Base-by-base conservation (phyloP, 2,888 invertebrate species). In the Eupithecia dodoneata region DNA sequence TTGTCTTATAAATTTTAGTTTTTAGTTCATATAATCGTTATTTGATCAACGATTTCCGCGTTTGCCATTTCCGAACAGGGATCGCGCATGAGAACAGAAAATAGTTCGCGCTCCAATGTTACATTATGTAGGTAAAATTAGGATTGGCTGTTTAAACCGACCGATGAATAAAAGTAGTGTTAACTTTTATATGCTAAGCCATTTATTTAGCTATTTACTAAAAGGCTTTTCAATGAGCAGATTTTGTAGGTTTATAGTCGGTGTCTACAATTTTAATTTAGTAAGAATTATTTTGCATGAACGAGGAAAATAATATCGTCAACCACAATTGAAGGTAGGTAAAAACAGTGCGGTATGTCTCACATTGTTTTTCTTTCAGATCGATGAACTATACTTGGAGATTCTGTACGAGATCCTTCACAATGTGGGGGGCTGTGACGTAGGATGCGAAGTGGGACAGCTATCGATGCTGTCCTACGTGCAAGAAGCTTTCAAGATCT, bases 371-470 rank as follows among this genome's bases (percentile, higher is more conserved):
- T 76, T 71, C 81, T 93, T 93, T 55, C 94, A 98, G 98, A 97
- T 98, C 86, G 98, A 98, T 89, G 98, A 98, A 93, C 96, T 98
- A 41, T 98, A 98, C 90, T 95, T 97, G 86, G 98, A 98, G 92
- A 96, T 98, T 78, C 92, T 98, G 78, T 98, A 97, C 90, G 97
- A 98, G 94, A 97, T 97, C 79, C 94, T 97, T 79, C 98, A 98
- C 92, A 97, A 98, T 92, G 97, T 98, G 85, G 98, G 98, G 77
- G 98, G 98, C 83, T 97, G 97, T 92, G 97, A 97, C 90, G 96
- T 96, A 83, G 96, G 96, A 59, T 96, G 96, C 78, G 97, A 97
- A 83, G 96, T 97, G 59, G 96, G 97, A 47, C 96, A 96, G 87
- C 96, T 96, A 72, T 95, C 96, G 1, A 94, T 98, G 85, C 95